Percentiles rank a stretch among this genome's conserved stretches.
Conservation (phyloP, 2,113 vertebrate species). For the Leptobrachium leishanense region DNA sequence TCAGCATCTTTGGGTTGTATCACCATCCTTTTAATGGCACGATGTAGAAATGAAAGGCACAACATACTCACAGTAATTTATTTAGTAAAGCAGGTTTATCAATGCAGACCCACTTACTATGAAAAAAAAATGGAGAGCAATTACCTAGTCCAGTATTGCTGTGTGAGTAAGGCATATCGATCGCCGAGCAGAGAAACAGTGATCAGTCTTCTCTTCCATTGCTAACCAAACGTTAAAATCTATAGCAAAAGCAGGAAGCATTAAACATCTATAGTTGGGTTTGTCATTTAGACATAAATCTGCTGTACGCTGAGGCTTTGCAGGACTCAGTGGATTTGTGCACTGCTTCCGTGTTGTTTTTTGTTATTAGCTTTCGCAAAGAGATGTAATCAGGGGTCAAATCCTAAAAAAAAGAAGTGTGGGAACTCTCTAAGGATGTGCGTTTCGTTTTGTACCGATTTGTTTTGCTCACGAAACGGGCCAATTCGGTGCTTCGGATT, state of each 20-base stretch:
- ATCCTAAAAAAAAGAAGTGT: too few relatives aligned
- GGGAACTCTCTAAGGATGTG: too few relatives aligned
- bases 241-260: background rate
- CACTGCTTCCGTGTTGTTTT: background rate
- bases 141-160: constrained; percentile 34
- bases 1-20: constrained; percentile 20
- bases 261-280: background rate
- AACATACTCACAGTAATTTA: background rate
- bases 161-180: constrained; percentile 24
- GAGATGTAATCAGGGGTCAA: background rate
- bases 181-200: background rate
- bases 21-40: constrained; percentile 34
- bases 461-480: too few relatives aligned
- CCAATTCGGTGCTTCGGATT: too few relatives aligned
- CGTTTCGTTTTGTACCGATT: too few relatives aligned
- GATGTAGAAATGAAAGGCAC: constrained; percentile 27
- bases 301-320: background rate
- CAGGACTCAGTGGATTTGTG: too few relatives aligned
- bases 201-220: constrained; percentile 4
- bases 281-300: background rate
- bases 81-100: constrained; percentile 11
- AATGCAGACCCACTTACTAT: constrained; percentile 5
- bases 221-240: background rate
- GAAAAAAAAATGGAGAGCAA: constrained; percentile 20
- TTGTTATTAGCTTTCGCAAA: background rate